Base-by-base conservation (phyloP, 2,888 invertebrate genomes). In the Torymus texanus region DNA sequence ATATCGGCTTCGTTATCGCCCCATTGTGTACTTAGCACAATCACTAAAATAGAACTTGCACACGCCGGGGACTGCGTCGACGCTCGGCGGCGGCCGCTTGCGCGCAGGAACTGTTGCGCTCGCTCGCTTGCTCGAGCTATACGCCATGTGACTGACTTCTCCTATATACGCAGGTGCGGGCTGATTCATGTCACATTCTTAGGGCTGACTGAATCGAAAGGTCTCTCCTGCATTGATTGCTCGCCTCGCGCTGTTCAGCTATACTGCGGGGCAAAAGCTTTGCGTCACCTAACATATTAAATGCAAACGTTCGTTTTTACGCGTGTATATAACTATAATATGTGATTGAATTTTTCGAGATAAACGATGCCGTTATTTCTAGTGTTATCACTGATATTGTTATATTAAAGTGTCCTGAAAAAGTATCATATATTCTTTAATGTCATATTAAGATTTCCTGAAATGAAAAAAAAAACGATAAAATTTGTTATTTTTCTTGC, bases 1-100 rank as follows among this genome's bases (percentile, higher is more conserved):
- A 56, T 59, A 67, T 67, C 68, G 71, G 59, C 70, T 75, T 79
- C 79, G 75, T 79, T 79, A 70, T 79, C 75, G 61, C 12, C 10
- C 75, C 65, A 79, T 75, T 79, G 79, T 75, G 62, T 16, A 78
- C 67, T 73, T 78, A 78, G 72, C 29, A 67, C 72, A 59, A 71
- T 65, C 58, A 53, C 65, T 62, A 56, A 71, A 71, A 65, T 65
- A 73, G 55, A 62, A 67, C 74, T 65, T 50, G 66, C 51, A 18
- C 65, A 56, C 58, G 50, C 24, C 13, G 24, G 41, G 14, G 59
- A 56, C 41, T 8, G 41, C 8, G 41, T 41, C 41, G 41, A 8
- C 41, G 41, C 41, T 5, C 5, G 41, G 59, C 16, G 2, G 24
- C n/a, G n/a, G n/a, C n/a, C n/a, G n/a, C n/a, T n/a, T n/a, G n/a